Evolutionary conservation across 2,888 invertebrate species (phyloP).

Genomic region (Aradus depressus): DNA sequence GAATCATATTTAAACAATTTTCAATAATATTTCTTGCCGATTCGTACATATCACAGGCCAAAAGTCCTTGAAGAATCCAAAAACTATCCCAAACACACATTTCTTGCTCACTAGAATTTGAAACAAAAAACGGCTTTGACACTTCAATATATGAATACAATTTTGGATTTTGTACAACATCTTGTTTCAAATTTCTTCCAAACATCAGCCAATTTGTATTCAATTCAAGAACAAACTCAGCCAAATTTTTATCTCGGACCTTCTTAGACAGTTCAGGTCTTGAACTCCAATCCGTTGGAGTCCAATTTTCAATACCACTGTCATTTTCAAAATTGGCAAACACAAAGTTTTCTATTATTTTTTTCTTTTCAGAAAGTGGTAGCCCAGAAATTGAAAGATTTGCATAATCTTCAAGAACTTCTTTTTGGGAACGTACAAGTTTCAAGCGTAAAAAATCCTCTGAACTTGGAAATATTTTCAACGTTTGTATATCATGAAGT

Average conservation of each 20-base stretch:
- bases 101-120: not conserved
- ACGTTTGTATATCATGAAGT: constrained; percentile 1
- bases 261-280: not conserved
- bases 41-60: constrained; percentile 6
- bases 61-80: constrained; percentile 8
- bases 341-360: not conserved
- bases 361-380: not conserved
- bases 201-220: not conserved
- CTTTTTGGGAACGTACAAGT: not conserved
- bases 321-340: not conserved
- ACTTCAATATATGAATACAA: constrained; percentile 1
- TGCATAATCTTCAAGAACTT: not conserved
- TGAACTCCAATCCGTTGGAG: not conserved
- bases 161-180: constrained; percentile 2
- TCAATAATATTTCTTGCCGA: constrained; percentile 3
- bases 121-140: constrained; percentile 3
- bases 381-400: not conserved
- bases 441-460: not conserved
- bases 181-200: not conserved
- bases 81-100: constrained; percentile 3
- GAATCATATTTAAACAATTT: not conserved
- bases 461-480: not conserved
- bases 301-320: not conserved
- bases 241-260: not conserved
- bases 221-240: not conserved